phyloP scores from a whole-genome alignment of 2,888 invertebrate species.

The Autographa gamma region DNA sequence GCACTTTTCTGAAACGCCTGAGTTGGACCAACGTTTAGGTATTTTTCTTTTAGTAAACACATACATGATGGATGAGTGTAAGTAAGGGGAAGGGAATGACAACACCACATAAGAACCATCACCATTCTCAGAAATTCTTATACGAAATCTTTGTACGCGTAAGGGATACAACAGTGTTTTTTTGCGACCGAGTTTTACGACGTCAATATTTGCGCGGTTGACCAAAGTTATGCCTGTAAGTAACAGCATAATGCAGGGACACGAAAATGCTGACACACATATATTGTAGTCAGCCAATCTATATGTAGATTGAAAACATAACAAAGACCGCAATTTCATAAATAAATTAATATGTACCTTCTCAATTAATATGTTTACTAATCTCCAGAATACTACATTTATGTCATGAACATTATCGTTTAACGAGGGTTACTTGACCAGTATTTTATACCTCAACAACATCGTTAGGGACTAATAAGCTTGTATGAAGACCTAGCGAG shows the following conservation, averaged over 20 bases:
- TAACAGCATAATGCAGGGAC: constrained; percentile 61
- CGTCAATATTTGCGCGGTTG: constrained; percentile 62
- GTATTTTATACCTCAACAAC: constrained; percentile 48
- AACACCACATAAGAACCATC: constrained; percentile 53
- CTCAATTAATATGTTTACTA: constrained; percentile 25
- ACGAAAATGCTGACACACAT: constrained; percentile 56
- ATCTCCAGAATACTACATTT: constrained; percentile 25
- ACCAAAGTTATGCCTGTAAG: constrained; percentile 62
- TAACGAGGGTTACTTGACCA: constrained; percentile 49
- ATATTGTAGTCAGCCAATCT: constrained; percentile 42
- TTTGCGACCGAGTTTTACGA: constrained; percentile 69
- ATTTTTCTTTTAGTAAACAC: not conserved
- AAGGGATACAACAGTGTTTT: constrained; percentile 69
- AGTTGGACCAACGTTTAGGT: not conserved
- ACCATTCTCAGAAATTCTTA: constrained; percentile 61
- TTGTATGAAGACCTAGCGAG: constrained; percentile 35
- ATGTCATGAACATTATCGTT: constrained; percentile 29
- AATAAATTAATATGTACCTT: constrained; percentile 28
- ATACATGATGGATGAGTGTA: not conserved
- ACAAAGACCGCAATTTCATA: constrained; percentile 14
- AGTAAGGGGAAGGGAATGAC: constrained; percentile 26
- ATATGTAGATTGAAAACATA: constrained; percentile 27
- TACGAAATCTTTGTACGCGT: constrained; percentile 64
- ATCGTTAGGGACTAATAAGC: constrained; percentile 48
- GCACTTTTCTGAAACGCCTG: not conserved